Evolutionary conservation across 2,113 vertebrate species (phyloP), one percentile per base, ranked within the genome.

Genomic region (Chaetura pelagica): DNA sequence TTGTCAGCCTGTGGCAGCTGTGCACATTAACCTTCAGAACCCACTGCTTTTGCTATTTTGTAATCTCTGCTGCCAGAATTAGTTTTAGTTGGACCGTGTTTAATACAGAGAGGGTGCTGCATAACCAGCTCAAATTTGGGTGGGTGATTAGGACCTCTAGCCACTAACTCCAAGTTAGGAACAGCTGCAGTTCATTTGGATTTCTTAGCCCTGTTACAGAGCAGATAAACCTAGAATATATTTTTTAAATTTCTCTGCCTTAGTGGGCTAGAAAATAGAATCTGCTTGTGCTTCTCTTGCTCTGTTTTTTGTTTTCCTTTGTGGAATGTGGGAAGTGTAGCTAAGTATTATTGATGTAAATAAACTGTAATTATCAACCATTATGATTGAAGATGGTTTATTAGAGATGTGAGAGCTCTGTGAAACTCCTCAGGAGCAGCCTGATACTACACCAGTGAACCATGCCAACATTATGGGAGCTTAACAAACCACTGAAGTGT

Each of bases 11-110:
- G 10, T 85, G 84, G 40, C 84, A 90, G 84, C 80, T 89, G 42
- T 83, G 85, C 66, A 87, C 90, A 93, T 92, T 96, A 95, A 96
- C 91, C 95, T 97, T 96, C 78, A 96, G 67, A 95, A 40, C 52
- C 10, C 4, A 1, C 3, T 40, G 71, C 32, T 34, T 87, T 34
- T 8, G 3, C 63, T 89, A 59, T 44, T 93, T 84, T 61, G 69
- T 93, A 74, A 61, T 95, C 83, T 79, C 84, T 95, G 61, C 74
- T 94, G 85, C 63, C 87, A 83, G 75, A 38, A 82, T 95, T 96
- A 93, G 84, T 96, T 97, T 97, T 97, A 96, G 96, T 93, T 93
- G 96, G 73, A 89, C 81, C 79, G 75, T 90, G 96, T 97, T 97
- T 96, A 97, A 97, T 92, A 74, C 3, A 88, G 46, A 96, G 74